A percentile compares a stretch with the other conserved stretches of the same genome.
Conservation (phyloP, 2,113 vertebrate species). For the Nothobranchius kuhntae region DNA sequence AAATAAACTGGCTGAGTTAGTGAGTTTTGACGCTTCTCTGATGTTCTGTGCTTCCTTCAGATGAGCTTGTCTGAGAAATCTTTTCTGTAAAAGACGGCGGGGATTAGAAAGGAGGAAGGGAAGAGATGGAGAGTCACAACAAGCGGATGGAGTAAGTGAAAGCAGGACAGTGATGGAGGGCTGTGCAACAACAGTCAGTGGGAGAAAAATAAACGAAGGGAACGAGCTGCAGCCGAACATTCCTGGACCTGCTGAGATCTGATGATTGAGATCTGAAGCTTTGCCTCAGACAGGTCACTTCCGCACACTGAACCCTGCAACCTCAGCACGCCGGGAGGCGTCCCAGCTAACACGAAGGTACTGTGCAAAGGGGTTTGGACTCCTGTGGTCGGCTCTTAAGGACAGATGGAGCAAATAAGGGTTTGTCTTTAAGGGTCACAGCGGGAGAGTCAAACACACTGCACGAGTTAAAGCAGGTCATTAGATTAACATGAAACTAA, state of each 20-base stretch:
- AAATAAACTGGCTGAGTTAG: conserved; percentile 42
- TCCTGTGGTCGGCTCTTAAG: conserved; percentile 36
- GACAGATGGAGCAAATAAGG: conserved; percentile 1
- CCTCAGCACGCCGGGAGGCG: conserved; percentile 26
- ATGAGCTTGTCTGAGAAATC: conserved; percentile 33
- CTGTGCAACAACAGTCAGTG: conserved; percentile 28
- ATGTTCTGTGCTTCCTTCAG: conserved; percentile 23
- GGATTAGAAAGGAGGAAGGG: conserved; percentile 9
- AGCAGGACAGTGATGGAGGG: conserved; percentile 22
- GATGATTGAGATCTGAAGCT: conserved; percentile 61
- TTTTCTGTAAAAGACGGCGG: not conserved
- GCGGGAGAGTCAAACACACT: not conserved
- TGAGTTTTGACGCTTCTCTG: conserved; percentile 23
- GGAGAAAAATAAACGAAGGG: conserved; percentile 45
- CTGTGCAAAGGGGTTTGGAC: conserved; percentile 46
- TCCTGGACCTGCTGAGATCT: conserved; percentile 57
- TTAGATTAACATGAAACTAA: not conserved
- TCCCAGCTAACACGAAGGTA: conserved; percentile 39
- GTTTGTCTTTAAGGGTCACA: no score
- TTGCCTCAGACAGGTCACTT: conserved; percentile 38
- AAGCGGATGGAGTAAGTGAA: conserved; percentile 44
- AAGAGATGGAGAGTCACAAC: conserved; percentile 19
- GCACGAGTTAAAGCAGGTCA: not conserved
- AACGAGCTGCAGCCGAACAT: conserved; percentile 49
- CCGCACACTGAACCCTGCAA: conserved; percentile 24